Base-by-base conservation (phyloP, 1,140 invertebrate species). In the Medauroidea extradentata region DNA sequence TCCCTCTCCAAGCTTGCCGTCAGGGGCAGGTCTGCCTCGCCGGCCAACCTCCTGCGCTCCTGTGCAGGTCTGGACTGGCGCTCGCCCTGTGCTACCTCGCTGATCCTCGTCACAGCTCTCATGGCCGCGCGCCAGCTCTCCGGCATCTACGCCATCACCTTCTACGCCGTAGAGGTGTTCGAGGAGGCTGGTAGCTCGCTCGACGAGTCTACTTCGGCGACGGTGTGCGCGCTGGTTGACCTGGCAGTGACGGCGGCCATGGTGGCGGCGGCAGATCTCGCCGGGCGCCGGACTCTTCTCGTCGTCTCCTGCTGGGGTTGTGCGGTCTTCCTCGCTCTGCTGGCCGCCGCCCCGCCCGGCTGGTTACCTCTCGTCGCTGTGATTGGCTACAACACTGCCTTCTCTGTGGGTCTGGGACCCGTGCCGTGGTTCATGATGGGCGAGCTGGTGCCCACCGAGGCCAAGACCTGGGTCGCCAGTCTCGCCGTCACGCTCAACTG, bases 351-450 rank as follows among this genome's bases (percentile, higher is more conserved):
- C 56, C 75, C 73, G 42, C 46, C 48, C 27, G 50, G 68, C 2
- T 73, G 71, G 71, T 53, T 81, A 11, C 72, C 78, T 11, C 60
- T 81, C 0, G 52, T 79, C 0, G 64, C 76, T 4, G 49, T 80
- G 0, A 81, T 78, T 59, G 46, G 77, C 0, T 83, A 76, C 65
- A 77, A 83, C 18, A 64, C 75, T 29, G 76, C 73, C n/a, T 85
- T 84, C 69, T 77, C 79, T 9, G 57, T 85, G 14, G 86, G 86
- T 2, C 85, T 83, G 71, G 86, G 87, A 27, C 83, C 88, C 11
- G 83, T 90, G 46, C 87, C 88, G 0, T 88, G 86, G 78, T 78
- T 89, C 7, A 76, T 90, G 65, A 83, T 87, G 64, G 81, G 75
- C 14, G 84, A 89, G 73, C 73, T 87, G 14, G 85, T 87, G 57